A percentile compares a stretch with the other conserved stretches of the same genome.
These are phyloP conservation scores for Mallotus villosus DNA, from an alignment of 2,797 vertebrate species.

Conservation along the genomic window DNA sequence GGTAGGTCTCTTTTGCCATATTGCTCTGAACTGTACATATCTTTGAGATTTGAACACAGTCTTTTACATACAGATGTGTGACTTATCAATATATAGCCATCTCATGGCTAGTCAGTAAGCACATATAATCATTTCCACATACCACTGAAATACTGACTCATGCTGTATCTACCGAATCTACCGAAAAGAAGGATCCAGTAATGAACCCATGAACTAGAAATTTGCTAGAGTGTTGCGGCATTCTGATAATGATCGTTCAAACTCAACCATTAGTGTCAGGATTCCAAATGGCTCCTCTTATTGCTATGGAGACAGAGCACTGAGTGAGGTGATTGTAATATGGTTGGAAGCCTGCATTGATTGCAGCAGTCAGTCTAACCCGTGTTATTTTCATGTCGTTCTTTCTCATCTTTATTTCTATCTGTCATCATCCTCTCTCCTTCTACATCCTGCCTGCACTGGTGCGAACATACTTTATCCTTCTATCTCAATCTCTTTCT, in stretches of 20 bases:
- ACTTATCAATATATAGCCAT: background rate
- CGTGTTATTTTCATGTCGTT: slow-evolving; percentile 36
- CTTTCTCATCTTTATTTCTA: background rate
- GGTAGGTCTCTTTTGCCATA: background rate
- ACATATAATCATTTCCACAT: too few species aligned
- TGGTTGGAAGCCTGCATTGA: slow-evolving; percentile 38
- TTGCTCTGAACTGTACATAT: background rate
- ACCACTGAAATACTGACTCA: slow-evolving; percentile 10
- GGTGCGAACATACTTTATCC: slow-evolving; percentile 17
- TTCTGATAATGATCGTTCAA: slow-evolving; percentile 46
- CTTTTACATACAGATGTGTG: background rate
- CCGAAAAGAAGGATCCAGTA: slow-evolving; percentile 43
- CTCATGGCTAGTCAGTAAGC: background rate
- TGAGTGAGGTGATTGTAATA: slow-evolving; percentile 29
- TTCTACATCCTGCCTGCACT: background rate
- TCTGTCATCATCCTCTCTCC: slow-evolving; percentile 5
- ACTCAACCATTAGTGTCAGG: slow-evolving; percentile 48
- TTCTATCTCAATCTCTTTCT: slow-evolving; percentile 18
- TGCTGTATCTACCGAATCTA: slow-evolving; percentile 23
- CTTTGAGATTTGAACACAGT: background rate
- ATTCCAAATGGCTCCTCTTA: slow-evolving; percentile 31
- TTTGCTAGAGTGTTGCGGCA: slow-evolving; percentile 28
- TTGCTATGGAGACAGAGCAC: slow-evolving; percentile 55
- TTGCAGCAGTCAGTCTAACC: slow-evolving; percentile 28
- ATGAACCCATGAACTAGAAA: slow-evolving; percentile 33